Percentiles rank a stretch among this genome's conserved stretches.
These are phyloP conservation scores for Caenorhabditis sinica DNA, from an alignment of 2,888 invertebrate genomes.

Conservation along the genomic window DNA sequence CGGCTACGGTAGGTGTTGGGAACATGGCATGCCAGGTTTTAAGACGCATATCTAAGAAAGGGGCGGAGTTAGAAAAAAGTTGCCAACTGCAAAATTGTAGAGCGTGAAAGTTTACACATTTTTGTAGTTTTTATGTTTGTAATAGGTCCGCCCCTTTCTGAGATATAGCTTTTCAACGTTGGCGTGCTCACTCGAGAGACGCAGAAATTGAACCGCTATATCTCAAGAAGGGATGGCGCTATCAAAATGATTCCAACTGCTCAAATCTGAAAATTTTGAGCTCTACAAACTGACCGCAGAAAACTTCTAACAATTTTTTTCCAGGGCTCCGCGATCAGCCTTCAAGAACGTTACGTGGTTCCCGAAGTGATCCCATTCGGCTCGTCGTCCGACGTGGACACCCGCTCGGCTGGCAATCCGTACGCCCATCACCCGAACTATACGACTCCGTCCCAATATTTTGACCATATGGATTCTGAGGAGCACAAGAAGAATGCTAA, in stretches of 20 bases:
- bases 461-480: constrained; percentile 18
- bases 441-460: constrained; percentile 59
- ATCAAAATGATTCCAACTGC: background rate
- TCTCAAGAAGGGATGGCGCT: background rate
- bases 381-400: constrained; percentile 26
- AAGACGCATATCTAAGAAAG: background rate
- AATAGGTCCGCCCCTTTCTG: background rate
- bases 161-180: background rate
- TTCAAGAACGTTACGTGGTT: constrained; percentile 46
- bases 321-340: constrained; percentile 17
- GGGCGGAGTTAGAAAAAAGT: background rate
- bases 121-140: background rate
- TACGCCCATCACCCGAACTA: constrained; percentile 58
- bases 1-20: constrained; percentile 23
- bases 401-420: constrained; percentile 54
- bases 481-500: background rate
- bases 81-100: background rate
- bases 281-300: background rate
- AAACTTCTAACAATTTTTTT: background rate
- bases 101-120: background rate
- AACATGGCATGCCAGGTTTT: too few species aligned
- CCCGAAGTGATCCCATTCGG: constrained; percentile 45
- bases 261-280: background rate
- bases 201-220: background rate
- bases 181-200: background rate